Percentiles rank a stretch among this genome's conserved stretches.
Evolutionary conservation across 1,140 invertebrate genomes (phyloP).

Genomic region (Neuroterus valhalla): DNA sequence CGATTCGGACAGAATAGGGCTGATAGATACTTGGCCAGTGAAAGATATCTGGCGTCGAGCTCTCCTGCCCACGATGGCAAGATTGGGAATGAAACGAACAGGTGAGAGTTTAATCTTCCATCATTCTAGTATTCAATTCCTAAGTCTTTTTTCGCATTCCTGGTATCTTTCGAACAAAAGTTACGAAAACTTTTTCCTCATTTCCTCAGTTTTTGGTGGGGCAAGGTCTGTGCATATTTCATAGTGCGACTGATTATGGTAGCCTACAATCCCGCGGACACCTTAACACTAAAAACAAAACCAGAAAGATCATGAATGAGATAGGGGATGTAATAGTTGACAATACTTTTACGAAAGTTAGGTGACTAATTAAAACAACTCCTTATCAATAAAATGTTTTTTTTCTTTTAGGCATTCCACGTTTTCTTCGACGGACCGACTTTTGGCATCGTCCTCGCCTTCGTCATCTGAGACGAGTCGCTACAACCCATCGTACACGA

Average conservation of each 20-base stretch:
- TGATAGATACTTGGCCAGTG: slow-evolving; percentile 66
- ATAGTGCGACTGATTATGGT: too few species aligned
- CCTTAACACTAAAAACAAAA: too few species aligned
- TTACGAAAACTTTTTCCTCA: too few species aligned
- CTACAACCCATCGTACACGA: slow-evolving; percentile 45
- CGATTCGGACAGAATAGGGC: slow-evolving; percentile 74
- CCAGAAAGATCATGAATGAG: not conserved
- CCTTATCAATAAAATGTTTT: not conserved
- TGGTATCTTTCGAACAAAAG: too few species aligned
- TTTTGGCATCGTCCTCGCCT: slow-evolving; percentile 71
- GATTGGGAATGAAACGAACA: slow-evolving; percentile 45
- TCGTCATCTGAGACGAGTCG: slow-evolving; percentile 74
- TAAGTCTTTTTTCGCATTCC: too few species aligned
- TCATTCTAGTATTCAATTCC: not conserved
- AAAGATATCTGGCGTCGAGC: slow-evolving; percentile 59
- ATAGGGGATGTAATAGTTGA: not conserved
- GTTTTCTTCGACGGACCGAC: slow-evolving; percentile 65
- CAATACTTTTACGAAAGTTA: not conserved
- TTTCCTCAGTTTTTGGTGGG: too few species aligned
- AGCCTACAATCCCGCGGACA: too few species aligned
- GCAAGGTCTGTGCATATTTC: too few species aligned
- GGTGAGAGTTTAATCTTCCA: slow-evolving; percentile 39
- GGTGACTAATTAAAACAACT: not conserved
- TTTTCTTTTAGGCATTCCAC: slow-evolving; percentile 53
- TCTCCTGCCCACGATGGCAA: slow-evolving; percentile 56